phyloP scores from a whole-genome alignment of 2,113 vertebrate species.

The Coptodon bakossiorum region DNA sequence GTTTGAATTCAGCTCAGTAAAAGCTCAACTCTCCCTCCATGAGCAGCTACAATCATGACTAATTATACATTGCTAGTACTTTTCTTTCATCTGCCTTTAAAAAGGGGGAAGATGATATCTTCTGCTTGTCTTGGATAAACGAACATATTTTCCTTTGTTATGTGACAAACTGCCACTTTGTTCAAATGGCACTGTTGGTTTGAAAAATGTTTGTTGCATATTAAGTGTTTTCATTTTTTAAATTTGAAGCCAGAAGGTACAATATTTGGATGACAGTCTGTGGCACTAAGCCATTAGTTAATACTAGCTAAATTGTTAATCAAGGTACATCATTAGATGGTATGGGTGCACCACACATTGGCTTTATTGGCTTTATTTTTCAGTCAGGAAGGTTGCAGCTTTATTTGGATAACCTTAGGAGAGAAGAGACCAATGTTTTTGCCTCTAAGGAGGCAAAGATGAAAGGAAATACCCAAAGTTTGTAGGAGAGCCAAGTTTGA shows the following conservation, averaged over 20 bases:
- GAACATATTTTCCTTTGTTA: background rate
- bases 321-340: background rate
- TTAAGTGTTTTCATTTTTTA: background rate
- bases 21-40: background rate
- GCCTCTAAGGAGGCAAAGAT: slow-evolving; percentile 27
- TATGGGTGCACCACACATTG: background rate
- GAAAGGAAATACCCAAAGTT: slow-evolving; percentile 34
- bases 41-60: background rate
- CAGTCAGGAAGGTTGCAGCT: background rate
- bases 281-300: background rate
- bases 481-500: slow-evolving; percentile 7
- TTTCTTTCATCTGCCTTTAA: background rate
- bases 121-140: background rate
- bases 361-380: background rate
- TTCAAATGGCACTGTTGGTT: background rate
- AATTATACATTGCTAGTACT: background rate
- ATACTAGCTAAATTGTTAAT: background rate
- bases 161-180: background rate
- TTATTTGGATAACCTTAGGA: background rate
- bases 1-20: background rate
- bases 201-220: background rate
- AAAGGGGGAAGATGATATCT: background rate
- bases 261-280: background rate
- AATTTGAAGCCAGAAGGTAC: background rate
- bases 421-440: background rate